Base-by-base conservation (phyloP, 2,888 invertebrate genomes). In the Aleiodes testaceus region DNA sequence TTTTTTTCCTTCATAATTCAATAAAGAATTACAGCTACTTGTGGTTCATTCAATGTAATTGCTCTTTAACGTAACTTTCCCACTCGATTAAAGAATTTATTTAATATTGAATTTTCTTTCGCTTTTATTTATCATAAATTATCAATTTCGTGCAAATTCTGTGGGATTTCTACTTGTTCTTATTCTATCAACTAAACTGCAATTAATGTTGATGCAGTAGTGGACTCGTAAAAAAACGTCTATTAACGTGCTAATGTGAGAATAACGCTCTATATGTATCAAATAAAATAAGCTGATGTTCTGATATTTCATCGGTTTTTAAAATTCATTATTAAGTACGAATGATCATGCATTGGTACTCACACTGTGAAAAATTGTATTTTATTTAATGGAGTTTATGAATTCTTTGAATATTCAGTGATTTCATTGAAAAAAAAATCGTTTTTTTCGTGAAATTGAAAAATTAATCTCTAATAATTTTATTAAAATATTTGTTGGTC, bases 221-320 rank as follows among this genome's bases (percentile, higher is more conserved):
- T 74, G 63, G 69, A 65, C 45, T 67, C 67, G 49, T 64, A 78
- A 76, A 78, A 80, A 79, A 76, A 73, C n/a, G 1, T 18, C 42
- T 36, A 14, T 16, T 0, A 16, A 59, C 59, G 59, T 80, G 82
- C 82, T 84, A 83, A 80, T 73, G 77, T 82, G 84, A 81, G 72
- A 80, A 84, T 82, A 84, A 84, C 77, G 83, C 75, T 82, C 82
- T 84, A 84, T 81, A 82, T 83, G 82, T 84, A 66, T 67, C 74
- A 85, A 85, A 83, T 80, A 78, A 77, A 83, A 81, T 82, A 85
- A 85, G 84, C 83, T 74, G 72, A 74, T 59, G 50, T 53, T 26
- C 9, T 9, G 36, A 36, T 36, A 36, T 36, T 36, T 36, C 66
- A 45, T 71, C 71, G 20, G 42, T 73, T 74, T 72, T 70, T 66